Conservation (phyloP, 2,888 invertebrate species). For the Limnephilus auricula region DNA sequence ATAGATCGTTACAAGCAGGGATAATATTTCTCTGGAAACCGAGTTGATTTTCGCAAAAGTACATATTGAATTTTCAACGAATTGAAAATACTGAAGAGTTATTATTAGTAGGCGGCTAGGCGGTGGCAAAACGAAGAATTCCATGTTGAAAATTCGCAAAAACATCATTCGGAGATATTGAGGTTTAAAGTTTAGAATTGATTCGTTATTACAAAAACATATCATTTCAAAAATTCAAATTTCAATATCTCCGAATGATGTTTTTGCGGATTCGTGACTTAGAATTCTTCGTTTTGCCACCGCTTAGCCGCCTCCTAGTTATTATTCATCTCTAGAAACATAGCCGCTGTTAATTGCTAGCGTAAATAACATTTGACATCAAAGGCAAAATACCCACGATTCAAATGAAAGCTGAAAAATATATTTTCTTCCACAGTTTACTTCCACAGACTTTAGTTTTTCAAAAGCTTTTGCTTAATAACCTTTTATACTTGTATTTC, state of each 20-base stretch:
- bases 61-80: constrained; percentile 7
- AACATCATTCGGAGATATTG: too few species aligned
- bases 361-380: constrained; percentile 9
- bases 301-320: too few species aligned
- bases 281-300: too few species aligned
- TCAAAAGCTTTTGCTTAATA: not conserved
- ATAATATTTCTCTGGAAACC: not conserved
- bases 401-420: constrained; percentile 12
- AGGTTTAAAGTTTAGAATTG: too few species aligned
- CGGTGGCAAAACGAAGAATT: too few species aligned
- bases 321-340: not conserved
- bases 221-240: too few species aligned
- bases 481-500: not conserved
- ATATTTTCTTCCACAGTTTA: not conserved
- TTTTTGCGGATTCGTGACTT: too few species aligned
- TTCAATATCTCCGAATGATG: too few species aligned
- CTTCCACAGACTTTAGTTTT: constrained; percentile 5
- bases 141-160: too few species aligned
- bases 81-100: not conserved
- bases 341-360: constrained; percentile 14
- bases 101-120: too few species aligned
- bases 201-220: too few species aligned
- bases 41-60: not conserved
- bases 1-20: not conserved
- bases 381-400: not conserved